Evolutionary conservation across 2,797 vertebrate genomes (phyloP), one percentile per base, ranked within the genome.

Genomic region (Poecilia velifera): DNA sequence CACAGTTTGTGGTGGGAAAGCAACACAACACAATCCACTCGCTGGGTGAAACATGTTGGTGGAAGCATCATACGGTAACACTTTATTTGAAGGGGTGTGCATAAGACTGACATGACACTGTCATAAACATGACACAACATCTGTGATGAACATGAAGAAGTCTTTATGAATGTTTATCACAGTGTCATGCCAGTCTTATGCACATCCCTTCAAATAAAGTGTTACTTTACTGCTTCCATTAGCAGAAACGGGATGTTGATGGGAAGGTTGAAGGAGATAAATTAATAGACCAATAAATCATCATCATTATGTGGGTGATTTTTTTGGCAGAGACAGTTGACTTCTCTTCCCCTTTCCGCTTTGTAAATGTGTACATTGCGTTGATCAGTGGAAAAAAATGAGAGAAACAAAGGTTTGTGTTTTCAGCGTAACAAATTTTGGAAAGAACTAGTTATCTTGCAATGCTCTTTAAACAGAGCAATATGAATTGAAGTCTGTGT

Each of bases 401-500:
- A 45, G 20, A 68, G 20, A 68, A 41, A 20, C 20, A 14, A 45
- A n/a, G 43, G 39, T 43, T 45, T 45, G 8, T 28, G 22, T 43
- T 43, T 43, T 10, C 4, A 25, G 10, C 2, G 1, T 43, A 13
- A n/a, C 10, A 70, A 70, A n/a, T 43, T 28, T 18, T 39, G 36
- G n/a, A 45, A 8, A 28, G 41, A 16, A n/a, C 4, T 2, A 46
- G 41, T 13, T 13, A 46, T n/a, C n/a, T 70, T 6, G 22, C 9
- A 25, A 13, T 13, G 25, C 25, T 45, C 25, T 1, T 41, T 66
- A 39, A 39, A 39, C 62, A 66, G 16, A 22, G 55, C 80, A 78
- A 45, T 59, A 66, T 45, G 76, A 76, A 72, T 31, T 62, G 36
- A 25, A 68, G 12, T 59, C 16, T 76, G 4, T 75, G 80, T 70